Evolutionary conservation across 2,888 invertebrate genomes (phyloP).

Genomic region (Cyclophora albipunctata): DNA sequence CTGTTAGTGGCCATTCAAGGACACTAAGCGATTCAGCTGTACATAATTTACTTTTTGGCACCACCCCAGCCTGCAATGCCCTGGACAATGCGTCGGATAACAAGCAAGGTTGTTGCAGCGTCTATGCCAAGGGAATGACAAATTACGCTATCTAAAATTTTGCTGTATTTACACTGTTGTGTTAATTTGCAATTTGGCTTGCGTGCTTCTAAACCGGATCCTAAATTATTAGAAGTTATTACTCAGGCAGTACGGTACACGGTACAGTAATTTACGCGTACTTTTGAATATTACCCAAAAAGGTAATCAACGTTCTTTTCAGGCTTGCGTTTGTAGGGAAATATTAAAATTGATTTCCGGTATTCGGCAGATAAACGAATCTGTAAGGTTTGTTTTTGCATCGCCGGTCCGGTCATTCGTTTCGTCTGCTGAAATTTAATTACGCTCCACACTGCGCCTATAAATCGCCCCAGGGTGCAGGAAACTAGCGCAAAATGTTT

Average conservation of each 20-base stretch:
- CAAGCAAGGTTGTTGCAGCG: constrained; percentile 10
- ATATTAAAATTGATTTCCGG: no score
- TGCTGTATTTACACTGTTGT: background rate
- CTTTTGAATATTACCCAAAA: no score
- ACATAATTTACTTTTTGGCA: constrained; percentile 16
- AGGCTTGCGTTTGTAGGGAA: no score
- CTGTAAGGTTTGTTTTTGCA: no score
- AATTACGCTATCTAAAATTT: background rate
- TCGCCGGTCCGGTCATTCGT: no score
- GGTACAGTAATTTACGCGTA: no score
- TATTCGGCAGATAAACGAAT: no score
- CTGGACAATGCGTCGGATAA: constrained; percentile 15
- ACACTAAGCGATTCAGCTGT: constrained; percentile 9
- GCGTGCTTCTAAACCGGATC: background rate
- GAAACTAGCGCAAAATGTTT: no score
- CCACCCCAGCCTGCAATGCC: constrained; percentile 9
- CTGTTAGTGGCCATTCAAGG: constrained; percentile 11
- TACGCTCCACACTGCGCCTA: background rate
- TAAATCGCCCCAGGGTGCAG: constrained; percentile 3
- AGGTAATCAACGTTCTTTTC: no score
- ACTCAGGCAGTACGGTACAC: no score
- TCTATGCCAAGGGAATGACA: constrained; percentile 4
- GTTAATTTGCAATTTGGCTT: background rate
- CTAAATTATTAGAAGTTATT: no score
- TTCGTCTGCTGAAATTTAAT: no score